Conservation (phyloP, 2,797 vertebrate species). For the Octomys mimax region DNA sequence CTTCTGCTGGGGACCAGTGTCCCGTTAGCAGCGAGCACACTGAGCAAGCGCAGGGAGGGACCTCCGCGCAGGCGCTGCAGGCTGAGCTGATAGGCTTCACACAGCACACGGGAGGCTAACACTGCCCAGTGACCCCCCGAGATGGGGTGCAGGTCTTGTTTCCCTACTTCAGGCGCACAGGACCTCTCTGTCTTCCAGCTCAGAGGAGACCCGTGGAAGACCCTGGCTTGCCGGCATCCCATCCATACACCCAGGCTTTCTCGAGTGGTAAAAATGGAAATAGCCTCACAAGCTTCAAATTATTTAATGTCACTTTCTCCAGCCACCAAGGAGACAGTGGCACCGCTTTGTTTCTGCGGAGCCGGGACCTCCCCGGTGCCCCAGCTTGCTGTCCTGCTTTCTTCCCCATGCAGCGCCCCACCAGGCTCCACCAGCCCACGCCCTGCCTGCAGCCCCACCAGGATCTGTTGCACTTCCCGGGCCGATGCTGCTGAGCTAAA, state of each 20-base stretch:
- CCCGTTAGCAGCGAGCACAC: no score
- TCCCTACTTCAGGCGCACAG: neutral
- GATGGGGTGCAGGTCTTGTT: neutral
- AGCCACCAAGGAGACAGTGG: neutral
- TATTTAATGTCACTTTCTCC: fast-evolving
- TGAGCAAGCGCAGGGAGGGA: neutral
- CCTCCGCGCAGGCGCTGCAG: neutral
- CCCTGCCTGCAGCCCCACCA: fast-evolving
- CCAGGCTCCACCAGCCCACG: neutral
- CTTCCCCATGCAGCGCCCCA: neutral
- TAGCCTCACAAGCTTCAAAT: neutral
- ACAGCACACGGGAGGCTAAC: neutral
- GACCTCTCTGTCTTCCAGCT: neutral
- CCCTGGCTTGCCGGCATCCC: neutral
- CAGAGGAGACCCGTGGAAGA: neutral
- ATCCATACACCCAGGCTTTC: fast-evolving
- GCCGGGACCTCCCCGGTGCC: neutral
- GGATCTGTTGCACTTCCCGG: neutral
- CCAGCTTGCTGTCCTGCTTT: neutral
- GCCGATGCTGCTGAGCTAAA: neutral
- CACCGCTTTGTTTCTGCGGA: neutral
- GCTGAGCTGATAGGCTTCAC: neutral
- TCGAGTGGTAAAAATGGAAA: fast-evolving
- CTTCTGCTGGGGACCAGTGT: no score
- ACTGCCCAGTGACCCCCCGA: neutral